phyloP scores from a whole-genome alignment of 1,140 invertebrate species.

The Palaemon carinicauda region DNA sequence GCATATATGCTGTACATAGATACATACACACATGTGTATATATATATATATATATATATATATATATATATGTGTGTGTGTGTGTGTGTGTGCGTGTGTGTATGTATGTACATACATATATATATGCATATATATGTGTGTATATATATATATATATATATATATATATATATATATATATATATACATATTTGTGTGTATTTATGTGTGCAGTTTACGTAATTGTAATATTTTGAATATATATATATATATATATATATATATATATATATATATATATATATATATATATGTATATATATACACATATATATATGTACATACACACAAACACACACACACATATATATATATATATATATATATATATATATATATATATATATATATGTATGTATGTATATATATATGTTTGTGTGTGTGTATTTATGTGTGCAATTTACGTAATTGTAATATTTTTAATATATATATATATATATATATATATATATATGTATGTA shows the following conservation, averaged over 20 bases:
- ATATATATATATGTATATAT: background rate
- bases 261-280: background rate
- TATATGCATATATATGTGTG: background rate
- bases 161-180: background rate
- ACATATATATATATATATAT: background rate
- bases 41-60: too few relatives aligned
- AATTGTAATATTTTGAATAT: background rate
- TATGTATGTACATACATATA: too few relatives aligned
- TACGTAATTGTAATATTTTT: background rate
- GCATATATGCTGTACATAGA: too few relatives aligned
- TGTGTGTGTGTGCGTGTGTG: too few relatives aligned
- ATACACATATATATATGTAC: background rate
- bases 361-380: background rate
- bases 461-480: background rate
- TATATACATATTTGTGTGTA: background rate
- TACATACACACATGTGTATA: too few relatives aligned
- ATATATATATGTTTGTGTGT: background rate
- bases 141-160: constrained; percentile 2
- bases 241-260: background rate
- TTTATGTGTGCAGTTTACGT: background rate
- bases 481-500: background rate
- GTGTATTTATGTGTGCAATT: background rate
- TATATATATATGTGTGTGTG: too few relatives aligned
- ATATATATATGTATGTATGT: background rate
- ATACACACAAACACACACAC: background rate